Base-by-base conservation (phyloP, 2,797 vertebrate genomes). In the Falco columbarius region DNA sequence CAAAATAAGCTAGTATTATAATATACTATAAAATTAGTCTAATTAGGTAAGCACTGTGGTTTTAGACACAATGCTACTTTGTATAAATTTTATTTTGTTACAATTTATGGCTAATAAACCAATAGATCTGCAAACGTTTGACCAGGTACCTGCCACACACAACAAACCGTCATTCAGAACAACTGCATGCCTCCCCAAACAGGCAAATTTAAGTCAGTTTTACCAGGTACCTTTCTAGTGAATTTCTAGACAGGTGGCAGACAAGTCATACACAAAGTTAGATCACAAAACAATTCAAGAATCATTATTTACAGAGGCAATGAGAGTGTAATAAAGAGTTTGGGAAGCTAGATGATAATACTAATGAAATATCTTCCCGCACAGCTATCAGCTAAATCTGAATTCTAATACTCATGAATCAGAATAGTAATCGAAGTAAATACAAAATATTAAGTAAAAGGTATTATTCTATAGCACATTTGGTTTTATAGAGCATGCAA, bases 81-180 rank as follows among this genome's bases (percentile, higher is more conserved):
- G 10, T 42, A 20, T 14, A 46, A 24, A 29, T 51, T 86, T 67
- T 26, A 30, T 22, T 76, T 90, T 4, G 1, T 66, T 79, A 54
- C 10, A 61, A 3, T 34, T 89, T 65, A 59, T 67, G 38, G 49
- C 44, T 81, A 68, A 67, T 29, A 58, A 63, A 21, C 1, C 22
- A 36, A 40, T 1, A 46, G 14, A 24, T 63, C 29, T 84, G 36
- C 40, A 14, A 14, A 59, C 2, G 17, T 6, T 24, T 40, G 52
- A 44, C 24, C 13, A 10, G 0, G 17, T 27, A 34, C 19, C 27
- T 32, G n/a, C 46, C 29, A 14, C 58, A 51, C 15, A 1, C 32
- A 54, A 29, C 0, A 4, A 79, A 27, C 9, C 4, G 0, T 18
- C 36, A 32, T 1, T 18, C 10, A 26, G 51, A 44, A 11, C 23